Base-by-base conservation (phyloP, 2,797 vertebrate genomes). In the Cossypha heuglini region DNA sequence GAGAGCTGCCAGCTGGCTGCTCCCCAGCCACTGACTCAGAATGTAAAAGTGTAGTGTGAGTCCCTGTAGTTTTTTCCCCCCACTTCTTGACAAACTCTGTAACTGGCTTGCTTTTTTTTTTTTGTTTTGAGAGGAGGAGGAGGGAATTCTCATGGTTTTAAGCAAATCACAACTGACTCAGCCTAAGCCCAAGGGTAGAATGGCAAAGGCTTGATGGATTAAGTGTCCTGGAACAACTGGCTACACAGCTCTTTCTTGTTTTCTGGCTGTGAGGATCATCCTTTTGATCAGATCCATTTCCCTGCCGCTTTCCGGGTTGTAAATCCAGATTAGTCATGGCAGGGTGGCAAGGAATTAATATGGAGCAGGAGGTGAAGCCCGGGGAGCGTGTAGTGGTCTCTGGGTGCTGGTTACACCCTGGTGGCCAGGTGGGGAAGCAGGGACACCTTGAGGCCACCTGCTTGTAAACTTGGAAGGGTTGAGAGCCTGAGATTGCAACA, bases 141-240 rank as follows among this genome's bases (percentile, higher is more conserved):
- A 94, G 87, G 91, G 94, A 88, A 97, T 97, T 97, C 96, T 95
- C 95, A 96, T 94, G 94, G 95, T 68, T 97, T 96, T 96, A 97
- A 80, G 88, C 96, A 97, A 95, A 97, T 96, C 76, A 33, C 76
- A 84, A 75, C 84, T 74, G 95, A 87, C 94, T 95, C 95, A 94
- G 81, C 85, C 94, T 93, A 90, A 86, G 95, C 95, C 94, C 94
- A 96, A 93, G 96, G 94, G 94, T 81, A 88, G 91, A 93, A 94
- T 83, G 90, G 93, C 0, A 1, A 94, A 86, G 82, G 62, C 79
- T 91, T 28, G 43, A 74, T 89, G 96, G 93, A 95, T 95, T 95
- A 94, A 88, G 79, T 95, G 93, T 95, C 94, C 96, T 96, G 93
- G 90, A 94, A 95, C 94, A 96, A 96, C 94, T 90, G 93, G 94